Conservation (phyloP, 2,797 vertebrate species). For the Falco cherrug region DNA sequence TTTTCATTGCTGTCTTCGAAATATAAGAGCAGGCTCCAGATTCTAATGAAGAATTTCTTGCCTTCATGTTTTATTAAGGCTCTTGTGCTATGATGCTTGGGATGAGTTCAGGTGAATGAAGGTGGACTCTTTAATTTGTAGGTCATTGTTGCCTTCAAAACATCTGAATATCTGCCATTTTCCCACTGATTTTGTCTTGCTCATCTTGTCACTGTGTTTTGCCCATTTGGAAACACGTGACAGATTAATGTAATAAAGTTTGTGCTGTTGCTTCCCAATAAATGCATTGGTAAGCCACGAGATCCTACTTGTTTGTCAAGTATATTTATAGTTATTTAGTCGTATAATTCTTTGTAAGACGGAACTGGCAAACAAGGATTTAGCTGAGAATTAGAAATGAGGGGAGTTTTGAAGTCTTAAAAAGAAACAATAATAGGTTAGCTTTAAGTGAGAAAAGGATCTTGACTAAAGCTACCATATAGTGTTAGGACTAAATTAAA, state of each 20-base stretch:
- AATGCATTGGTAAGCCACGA: background rate
- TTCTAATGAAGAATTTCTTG: slow-evolving; percentile 8
- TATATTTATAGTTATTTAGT: background rate
- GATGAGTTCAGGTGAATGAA: background rate
- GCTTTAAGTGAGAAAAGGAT: background rate
- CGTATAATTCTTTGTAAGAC: background rate
- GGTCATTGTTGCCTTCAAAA: background rate
- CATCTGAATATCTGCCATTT: background rate
- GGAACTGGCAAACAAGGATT: background rate
- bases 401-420: background rate
- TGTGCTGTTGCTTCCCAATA: background rate
- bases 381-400: background rate
- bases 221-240: background rate
- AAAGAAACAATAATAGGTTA: background rate
- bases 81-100: background rate
- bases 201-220: background rate
- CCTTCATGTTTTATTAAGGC: slow-evolving; percentile 46
- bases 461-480: background rate
- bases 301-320: background rate
- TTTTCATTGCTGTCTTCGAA: slow-evolving; percentile 5
- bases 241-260: background rate
- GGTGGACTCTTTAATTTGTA: background rate
- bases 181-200: background rate
- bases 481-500: background rate
- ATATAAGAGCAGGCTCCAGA: background rate